phyloP scores from a whole-genome alignment of 2,113 vertebrate species.

The Podarcis raffonei region DNA sequence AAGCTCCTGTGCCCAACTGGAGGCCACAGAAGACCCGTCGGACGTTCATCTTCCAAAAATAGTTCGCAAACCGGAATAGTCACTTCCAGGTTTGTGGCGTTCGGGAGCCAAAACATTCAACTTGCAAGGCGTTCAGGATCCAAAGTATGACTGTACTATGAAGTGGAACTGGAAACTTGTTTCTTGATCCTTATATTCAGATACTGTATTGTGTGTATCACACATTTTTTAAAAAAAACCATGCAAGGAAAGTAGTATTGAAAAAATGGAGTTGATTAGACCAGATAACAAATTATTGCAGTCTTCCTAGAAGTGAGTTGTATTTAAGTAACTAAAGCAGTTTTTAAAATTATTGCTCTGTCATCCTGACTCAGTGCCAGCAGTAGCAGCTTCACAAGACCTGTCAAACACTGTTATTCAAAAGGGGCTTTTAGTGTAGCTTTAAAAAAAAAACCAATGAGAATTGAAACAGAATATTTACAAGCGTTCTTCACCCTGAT shows the following conservation, averaged over 20 bases:
- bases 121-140: too few relatives aligned
- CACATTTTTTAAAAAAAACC: not conserved
- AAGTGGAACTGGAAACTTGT: constrained; percentile 48
- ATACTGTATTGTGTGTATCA: not conserved
- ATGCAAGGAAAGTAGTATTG: constrained; percentile 3
- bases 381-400: constrained; percentile 68
- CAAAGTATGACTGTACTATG: constrained; percentile 43
- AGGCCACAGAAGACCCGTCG: too few relatives aligned
- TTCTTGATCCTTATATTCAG: not conserved
- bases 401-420: constrained; percentile 72
- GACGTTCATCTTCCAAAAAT: too few relatives aligned
- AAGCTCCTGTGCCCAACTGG: too few relatives aligned
- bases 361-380: constrained; percentile 75
- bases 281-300: not conserved
- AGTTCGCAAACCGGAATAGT: too few relatives aligned
- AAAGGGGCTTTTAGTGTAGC: not conserved
- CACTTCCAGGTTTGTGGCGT: too few relatives aligned
- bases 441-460: constrained; percentile 3
- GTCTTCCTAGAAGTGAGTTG: not conserved
- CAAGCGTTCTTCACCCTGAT: not conserved
- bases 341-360: constrained; percentile 74
- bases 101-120: too few relatives aligned
- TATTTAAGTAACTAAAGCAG: constrained; percentile 28
- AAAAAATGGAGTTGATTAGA: constrained; percentile 4
- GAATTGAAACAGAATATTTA: not conserved